Conservation (phyloP, 2,113 vertebrate species). For the Galemys pyrenaicus region DNA sequence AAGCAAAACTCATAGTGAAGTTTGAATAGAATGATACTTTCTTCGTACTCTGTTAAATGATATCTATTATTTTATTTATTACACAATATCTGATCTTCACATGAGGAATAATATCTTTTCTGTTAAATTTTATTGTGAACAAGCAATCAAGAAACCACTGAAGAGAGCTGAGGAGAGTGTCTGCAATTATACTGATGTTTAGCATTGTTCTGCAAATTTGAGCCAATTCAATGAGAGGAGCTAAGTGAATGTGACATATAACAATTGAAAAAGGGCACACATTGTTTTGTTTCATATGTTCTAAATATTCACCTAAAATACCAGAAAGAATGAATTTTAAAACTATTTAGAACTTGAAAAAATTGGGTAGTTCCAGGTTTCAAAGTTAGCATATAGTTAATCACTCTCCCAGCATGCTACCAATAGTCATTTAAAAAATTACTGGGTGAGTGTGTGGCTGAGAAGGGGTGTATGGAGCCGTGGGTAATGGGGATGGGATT, state of each 20-base stretch:
- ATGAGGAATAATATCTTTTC: not conserved
- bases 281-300: not conserved
- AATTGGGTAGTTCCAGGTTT: not conserved
- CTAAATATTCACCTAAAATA: not conserved
- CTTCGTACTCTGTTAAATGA: not conserved
- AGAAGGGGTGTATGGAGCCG: not conserved
- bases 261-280: not conserved
- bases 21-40: not conserved
- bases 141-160: not conserved
- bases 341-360: not conserved
- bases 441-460: not conserved
- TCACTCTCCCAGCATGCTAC: not conserved
- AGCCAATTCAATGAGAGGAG: not conserved
- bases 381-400: not conserved
- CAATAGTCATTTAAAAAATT: not conserved
- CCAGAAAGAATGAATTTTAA: not conserved
- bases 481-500: not conserved
- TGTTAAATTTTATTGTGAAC: not conserved
- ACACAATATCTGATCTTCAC: not conserved
- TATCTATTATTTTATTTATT: not conserved
- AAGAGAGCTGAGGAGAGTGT: not conserved
- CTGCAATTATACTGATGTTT: not conserved
- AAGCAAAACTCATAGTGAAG: not conserved
- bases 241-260: not conserved
- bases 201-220: not conserved